Evolutionary conservation across 2,888 invertebrate genomes (phyloP).

Genomic region (Fragum sueziense): DNA sequence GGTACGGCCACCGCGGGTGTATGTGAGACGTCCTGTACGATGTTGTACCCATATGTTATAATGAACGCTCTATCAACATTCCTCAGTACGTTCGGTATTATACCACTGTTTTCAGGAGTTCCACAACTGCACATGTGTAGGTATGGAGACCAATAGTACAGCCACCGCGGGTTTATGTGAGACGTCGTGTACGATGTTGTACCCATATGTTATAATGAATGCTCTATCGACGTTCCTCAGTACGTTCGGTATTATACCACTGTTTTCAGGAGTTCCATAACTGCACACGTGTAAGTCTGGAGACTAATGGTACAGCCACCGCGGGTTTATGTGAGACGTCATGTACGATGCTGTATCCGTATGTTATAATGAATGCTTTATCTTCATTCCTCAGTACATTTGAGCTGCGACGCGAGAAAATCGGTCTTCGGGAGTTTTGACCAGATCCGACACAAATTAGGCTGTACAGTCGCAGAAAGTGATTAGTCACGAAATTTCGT

Average conservation of each 20-base stretch:
- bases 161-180: slow-evolving; percentile 66
- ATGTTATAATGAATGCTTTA: slow-evolving; percentile 45
- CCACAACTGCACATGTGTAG: slow-evolving; percentile 36
- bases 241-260: slow-evolving; percentile 65
- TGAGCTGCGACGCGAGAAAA: too few relatives aligned
- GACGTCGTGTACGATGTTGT: slow-evolving; percentile 61
- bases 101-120: slow-evolving; percentile 27
- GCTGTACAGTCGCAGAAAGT: too few relatives aligned
- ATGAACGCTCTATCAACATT: slow-evolving; percentile 54
- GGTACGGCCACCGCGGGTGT: slow-evolving; percentile 61
- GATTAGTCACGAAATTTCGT: too few relatives aligned
- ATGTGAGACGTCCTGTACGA: slow-evolving; percentile 63
- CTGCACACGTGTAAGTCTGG: slow-evolving; percentile 35
- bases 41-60: slow-evolving; percentile 61
- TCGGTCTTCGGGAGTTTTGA: too few relatives aligned
- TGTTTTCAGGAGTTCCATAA: slow-evolving; percentile 31
- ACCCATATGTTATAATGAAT: slow-evolving; percentile 53
- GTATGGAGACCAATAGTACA: slow-evolving; percentile 27
- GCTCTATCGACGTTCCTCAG: slow-evolving; percentile 55
- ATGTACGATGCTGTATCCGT: slow-evolving; percentile 64
- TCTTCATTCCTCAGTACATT: slow-evolving; percentile 57
- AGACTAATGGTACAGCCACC: slow-evolving; percentile 43
- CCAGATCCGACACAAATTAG: too few relatives aligned
- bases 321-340: slow-evolving; percentile 65
- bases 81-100: slow-evolving; percentile 44